Evolutionary conservation across 2,797 vertebrate genomes (phyloP), one percentile per base, ranked within the genome.

Genomic region (Phoeniculus purpureus): DNA sequence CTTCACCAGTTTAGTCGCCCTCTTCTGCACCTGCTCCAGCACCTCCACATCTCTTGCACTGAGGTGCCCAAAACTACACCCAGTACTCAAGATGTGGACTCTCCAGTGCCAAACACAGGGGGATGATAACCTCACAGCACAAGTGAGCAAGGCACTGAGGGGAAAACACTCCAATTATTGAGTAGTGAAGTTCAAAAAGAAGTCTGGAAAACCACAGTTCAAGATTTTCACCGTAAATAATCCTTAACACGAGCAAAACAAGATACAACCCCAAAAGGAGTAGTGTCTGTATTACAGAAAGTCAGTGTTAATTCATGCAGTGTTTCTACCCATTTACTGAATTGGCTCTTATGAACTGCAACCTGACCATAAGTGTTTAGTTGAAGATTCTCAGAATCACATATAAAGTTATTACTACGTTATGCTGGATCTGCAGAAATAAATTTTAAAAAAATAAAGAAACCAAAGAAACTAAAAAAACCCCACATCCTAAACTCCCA

Each of bases 111-210:
- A n/a, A n/a, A n/a, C n/a, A n/a, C n/a, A n/a, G n/a, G n/a, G n/a
- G n/a, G n/a, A n/a, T n/a, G n/a, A n/a, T n/a, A n/a, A n/a, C n/a
- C n/a, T n/a, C n/a, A n/a, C 29, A 15, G 43, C 43, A 72, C 19
- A 62, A 43, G 1, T 1, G 4, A 67, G 32, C 9, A 81, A 58
- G 8, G 7, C 2, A 3, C 5, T 5, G 47, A 70, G 6, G 5
- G 10, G 4, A 32, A 68, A 15, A 8, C 7, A 81, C 20, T 78
- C 47, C 81, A 51, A 45, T 4, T 7, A 15, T 17, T 47, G 9
- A 54, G 34, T 0, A 40, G 4, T 7, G 47, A 40, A 60, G 3
- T 48, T 40, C n/a, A n/a, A 59, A 8, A 56, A 62, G n/a, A n/a
- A n/a, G 58, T 14, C 13, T 20, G 9, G 16, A 75, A 62, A 85